Evolutionary conservation across 2,888 invertebrate genomes (phyloP).

Genomic region (Campopleginae sp.): DNA sequence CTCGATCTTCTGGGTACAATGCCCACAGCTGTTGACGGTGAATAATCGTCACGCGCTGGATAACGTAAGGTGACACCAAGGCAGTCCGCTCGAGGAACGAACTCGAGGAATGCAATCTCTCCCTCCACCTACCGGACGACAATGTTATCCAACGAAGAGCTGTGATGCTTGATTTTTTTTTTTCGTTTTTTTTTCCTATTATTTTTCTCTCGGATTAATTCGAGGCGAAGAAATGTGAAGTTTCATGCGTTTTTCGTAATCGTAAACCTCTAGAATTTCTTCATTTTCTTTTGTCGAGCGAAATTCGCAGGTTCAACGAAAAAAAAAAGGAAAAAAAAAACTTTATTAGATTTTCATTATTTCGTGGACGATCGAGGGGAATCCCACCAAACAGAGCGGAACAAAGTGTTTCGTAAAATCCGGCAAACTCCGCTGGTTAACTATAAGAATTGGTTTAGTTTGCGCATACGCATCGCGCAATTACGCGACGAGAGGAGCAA

Average conservation of each 20-base stretch:
- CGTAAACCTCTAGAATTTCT: not conserved
- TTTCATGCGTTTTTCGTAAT: not conserved
- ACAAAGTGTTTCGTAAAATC: not conserved
- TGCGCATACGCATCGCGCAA: not conserved
- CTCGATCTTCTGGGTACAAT: not conserved
- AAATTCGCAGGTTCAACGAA: not conserved
- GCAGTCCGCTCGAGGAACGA: conserved; percentile 69
- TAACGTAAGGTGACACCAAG: conserved; percentile 77
- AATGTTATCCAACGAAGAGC: conserved; percentile 5
- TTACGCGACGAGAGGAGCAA: not conserved
- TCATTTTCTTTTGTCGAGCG: not conserved
- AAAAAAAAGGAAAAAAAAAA: not conserved
- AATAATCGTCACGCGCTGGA: conserved; percentile 76
- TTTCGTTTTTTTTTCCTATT: not conserved
- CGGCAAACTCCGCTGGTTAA: not conserved
- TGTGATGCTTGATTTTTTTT: not conserved
- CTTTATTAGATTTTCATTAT: not conserved
- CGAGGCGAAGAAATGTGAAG: not conserved
- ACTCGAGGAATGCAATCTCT: conserved; percentile 54
- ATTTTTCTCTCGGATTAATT: not conserved
- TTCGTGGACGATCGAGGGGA: no score
- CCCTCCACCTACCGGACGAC: not conserved
- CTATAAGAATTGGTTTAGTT: not conserved
- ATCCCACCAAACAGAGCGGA: no score
- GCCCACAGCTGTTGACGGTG: conserved; percentile 43